Base-by-base conservation (phyloP, 2,113 vertebrate genomes). In the Melanostigma gelatinosum region DNA sequence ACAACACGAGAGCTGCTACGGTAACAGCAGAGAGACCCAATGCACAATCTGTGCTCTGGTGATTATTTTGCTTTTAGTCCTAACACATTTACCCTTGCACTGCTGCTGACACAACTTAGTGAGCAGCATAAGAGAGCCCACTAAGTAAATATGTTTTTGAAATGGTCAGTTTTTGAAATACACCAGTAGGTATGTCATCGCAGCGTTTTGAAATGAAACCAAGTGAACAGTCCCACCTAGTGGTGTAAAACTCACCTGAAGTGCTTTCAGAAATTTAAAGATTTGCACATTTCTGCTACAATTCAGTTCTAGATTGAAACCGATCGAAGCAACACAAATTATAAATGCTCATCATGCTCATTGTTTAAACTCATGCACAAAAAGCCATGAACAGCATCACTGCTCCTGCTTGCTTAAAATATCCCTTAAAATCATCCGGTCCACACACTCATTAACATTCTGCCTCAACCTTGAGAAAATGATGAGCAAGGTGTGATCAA, bases 171-270 rank as follows among this genome's bases (percentile, higher is more conserved):
- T 75, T 70, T 38, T 66, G 34, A 76, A 60, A 68, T 13, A 40
- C 50, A 72, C 32, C 61, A 66, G 50, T 11, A 0, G 22, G 61
- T 32, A n/a, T 36, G 64, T 77, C 72, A 29, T 22, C 36, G 64
- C 74, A 75, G 57, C n/a, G 15, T 44, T 58, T 27, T 0, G 6
- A 24, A 38, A 48, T 27, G 34, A 74, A 84, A 48, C 52, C 40
- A 77, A 88, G 83, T 34, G 75, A 87, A 91, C 48, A 89, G 83
- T 77, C 42, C 91, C 92, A 92, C 85, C 93, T 94, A 92, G 93
- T 92, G 93, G 90, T 76, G 36, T 6, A 52, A 50, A 4, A 52
- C 18, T 42, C 60, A 50, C 15, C 42, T 61, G 52, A 20, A n/a
- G n/a, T 16, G 12, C 42, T 38, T 55, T 3, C 27, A 22, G 12